phyloP scores from a whole-genome alignment of 1,140 invertebrate species.

The Cephus cinctus region DNA sequence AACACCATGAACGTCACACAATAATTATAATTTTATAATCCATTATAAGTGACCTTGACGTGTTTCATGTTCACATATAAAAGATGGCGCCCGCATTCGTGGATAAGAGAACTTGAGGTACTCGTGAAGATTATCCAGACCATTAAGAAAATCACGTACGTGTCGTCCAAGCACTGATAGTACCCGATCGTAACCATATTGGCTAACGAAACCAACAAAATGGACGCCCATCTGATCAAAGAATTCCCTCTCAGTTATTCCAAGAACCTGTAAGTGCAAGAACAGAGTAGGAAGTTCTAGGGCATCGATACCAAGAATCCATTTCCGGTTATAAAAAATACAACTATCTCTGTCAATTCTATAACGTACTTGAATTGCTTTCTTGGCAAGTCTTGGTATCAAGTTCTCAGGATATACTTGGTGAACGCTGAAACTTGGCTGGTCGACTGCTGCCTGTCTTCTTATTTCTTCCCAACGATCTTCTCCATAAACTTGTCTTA shows the following conservation, averaged over 20 bases:
- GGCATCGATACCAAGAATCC: slow-evolving; percentile 1
- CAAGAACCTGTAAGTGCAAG: slow-evolving; percentile 81
- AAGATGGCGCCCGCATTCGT: slow-evolving; percentile 88
- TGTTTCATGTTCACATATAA: slow-evolving; percentile 95
- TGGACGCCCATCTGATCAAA: slow-evolving; percentile 89
- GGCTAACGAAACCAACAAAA: slow-evolving; percentile 88
- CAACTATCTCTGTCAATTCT: slow-evolving; percentile 6
- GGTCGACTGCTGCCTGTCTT: slow-evolving; percentile 76
- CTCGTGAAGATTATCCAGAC: slow-evolving; percentile 95
- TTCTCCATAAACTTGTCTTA: slow-evolving; percentile 86
- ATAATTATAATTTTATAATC: slow-evolving; percentile 5
- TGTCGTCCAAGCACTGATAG: slow-evolving; percentile 87
- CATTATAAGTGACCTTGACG: slow-evolving; percentile 57
- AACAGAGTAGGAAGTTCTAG: slow-evolving; percentile 9
- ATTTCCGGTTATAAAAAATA: slow-evolving; percentile 5
- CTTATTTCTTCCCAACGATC: slow-evolving; percentile 88
- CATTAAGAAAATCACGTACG: slow-evolving; percentile 94
- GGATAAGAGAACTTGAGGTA: slow-evolving; percentile 97
- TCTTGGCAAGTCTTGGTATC: slow-evolving; percentile 79
- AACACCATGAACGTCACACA: slow-evolving; percentile 7
- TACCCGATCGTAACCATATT: slow-evolving; percentile 92
- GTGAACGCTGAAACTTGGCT: slow-evolving; percentile 87
- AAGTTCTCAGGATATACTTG: slow-evolving; percentile 90
- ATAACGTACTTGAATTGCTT: slow-evolving; percentile 75
- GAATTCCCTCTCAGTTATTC: slow-evolving; percentile 81